Evolutionary conservation across 2,888 invertebrate genomes (phyloP).

Genomic region (Nomada hirtipes): DNA sequence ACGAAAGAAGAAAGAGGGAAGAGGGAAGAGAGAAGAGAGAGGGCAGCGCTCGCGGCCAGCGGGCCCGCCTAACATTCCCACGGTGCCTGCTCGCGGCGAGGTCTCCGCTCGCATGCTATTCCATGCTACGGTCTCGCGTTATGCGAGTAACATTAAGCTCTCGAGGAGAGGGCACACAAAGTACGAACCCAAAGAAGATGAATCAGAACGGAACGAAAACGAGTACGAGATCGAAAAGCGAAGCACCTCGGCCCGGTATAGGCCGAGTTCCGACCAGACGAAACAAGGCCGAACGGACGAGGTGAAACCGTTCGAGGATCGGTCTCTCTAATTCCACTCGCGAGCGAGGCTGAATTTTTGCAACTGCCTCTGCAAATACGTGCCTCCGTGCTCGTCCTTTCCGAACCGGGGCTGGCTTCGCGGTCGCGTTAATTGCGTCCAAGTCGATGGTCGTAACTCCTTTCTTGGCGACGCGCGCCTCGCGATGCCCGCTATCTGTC

Average conservation of each 20-base stretch:
- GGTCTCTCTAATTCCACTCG: neutral
- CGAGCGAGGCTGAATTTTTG: no score
- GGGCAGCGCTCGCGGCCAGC: slow-evolving; percentile 65
- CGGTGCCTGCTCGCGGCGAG: slow-evolving; percentile 83
- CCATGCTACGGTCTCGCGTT: slow-evolving; percentile 75
- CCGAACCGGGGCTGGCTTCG: no score
- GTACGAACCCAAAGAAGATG: slow-evolving; percentile 37
- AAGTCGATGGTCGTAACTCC: no score
- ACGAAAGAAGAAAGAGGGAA: slow-evolving; percentile 16
- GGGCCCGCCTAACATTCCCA: slow-evolving; percentile 83
- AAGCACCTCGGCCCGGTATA: slow-evolving; percentile 22
- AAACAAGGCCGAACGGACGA: slow-evolving; percentile 4
- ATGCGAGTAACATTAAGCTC: slow-evolving; percentile 80
- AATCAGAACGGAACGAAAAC: slow-evolving; percentile 3
- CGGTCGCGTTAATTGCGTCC: no score
- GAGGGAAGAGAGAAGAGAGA: slow-evolving; percentile 8
- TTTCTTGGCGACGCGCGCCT: no score
- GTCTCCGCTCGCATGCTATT: slow-evolving; percentile 75
- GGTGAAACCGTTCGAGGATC: slow-evolving; percentile 73
- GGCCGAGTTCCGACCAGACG: slow-evolving; percentile 13
- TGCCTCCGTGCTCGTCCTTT: no score
- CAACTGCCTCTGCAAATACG: no score
- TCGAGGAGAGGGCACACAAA: slow-evolving; percentile 75
- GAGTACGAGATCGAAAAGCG: slow-evolving; percentile 56
- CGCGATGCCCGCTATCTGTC: no score